Base-by-base conservation (phyloP, 2,113 vertebrate genomes). In the Phocoena phocoena region DNA sequence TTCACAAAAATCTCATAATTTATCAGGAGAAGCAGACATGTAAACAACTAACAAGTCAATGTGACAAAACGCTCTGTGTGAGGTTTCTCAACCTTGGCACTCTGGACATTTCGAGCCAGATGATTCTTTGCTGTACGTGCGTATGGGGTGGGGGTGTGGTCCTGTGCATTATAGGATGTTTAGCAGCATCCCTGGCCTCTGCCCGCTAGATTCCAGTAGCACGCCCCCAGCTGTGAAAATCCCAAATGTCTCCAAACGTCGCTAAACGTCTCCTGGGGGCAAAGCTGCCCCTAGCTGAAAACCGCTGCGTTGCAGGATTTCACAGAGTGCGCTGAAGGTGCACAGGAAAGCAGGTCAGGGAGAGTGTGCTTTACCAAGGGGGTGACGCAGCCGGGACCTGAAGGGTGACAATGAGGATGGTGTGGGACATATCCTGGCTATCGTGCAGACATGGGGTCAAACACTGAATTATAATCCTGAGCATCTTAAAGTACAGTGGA, bases 111-210 rank as follows among this genome's bases (percentile, higher is more conserved):
- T 65, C 13, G 25, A 33, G 13, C 8, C 47, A 20, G 33, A n/a
- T 28, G 58, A 73, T 23, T 79, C 68, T 88, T 62, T 58, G 25
- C 1, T 20, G 62, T 25, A 8, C 41, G 38, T 53, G 58, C 2
- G 47, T 33, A 20, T 2, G 18, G 47, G 47, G 55, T 18, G 6
- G 18, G 55, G 6, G 33, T 0, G 0, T 11, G 3, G 0, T 36
- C n/a, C 62, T 76, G 2, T 44, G 47, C 53, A 63, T 44, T 31
- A n/a, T 0, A 44, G 6, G 26, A 50, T 26, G 3, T 77, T 83
- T 10, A 83, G 50, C 25, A 68, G 65, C 15, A 41, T 58, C 20
- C 71, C 33, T 87, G 38, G 55, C 13, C 17, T 83, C n/a, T 88
- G 31, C 36, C 28, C n/a, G 55, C 1, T 88, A 62, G 58, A 81